A percentile compares a stretch with the other conserved stretches of the same genome.
These are phyloP conservation scores for Ametastegia equiseti DNA, from an alignment of 2,888 invertebrate genomes.

Conservation along the genomic window DNA sequence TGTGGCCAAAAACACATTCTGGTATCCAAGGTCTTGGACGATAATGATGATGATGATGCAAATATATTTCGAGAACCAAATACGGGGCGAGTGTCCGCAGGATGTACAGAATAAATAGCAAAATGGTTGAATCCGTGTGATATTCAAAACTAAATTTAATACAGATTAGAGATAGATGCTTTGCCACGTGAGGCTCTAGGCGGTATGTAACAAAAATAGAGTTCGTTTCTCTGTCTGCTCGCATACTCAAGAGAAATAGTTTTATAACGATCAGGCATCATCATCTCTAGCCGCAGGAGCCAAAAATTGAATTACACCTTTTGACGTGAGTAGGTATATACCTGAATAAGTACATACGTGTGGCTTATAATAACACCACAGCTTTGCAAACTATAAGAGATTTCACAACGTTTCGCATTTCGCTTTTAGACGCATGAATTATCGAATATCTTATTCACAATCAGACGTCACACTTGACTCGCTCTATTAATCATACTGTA, in stretches of 20 bases:
- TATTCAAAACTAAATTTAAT: conserved; percentile 40
- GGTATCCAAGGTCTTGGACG: conserved; percentile 25
- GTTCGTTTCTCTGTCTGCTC: neutral
- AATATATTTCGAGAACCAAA: conserved; percentile 19
- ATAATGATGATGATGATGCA: conserved; percentile 3
- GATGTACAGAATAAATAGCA: neutral
- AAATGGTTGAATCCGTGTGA: conserved; percentile 4
- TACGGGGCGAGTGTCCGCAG: neutral
- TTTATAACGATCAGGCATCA: neutral
- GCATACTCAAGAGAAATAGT: neutral
- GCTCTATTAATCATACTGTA: conserved; percentile 21
- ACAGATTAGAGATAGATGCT: neutral
- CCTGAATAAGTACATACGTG: neutral
- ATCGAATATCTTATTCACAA: conserved; percentile 24
- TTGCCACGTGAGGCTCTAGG: conserved; percentile 13
- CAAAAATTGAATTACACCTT: neutral
- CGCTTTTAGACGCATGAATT: neutral
- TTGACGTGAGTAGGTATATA: neutral
- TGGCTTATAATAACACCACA: neutral
- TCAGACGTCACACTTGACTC: conserved; percentile 40
- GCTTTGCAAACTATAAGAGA: neutral
- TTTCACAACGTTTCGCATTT: conserved; percentile 24
- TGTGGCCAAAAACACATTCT: neutral
- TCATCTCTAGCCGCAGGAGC: neutral
- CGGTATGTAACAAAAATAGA: neutral